Evolutionary conservation across 2,113 vertebrate species (phyloP), one percentile per base, ranked within the genome.

Genomic region (Mormoops blainvillei): DNA sequence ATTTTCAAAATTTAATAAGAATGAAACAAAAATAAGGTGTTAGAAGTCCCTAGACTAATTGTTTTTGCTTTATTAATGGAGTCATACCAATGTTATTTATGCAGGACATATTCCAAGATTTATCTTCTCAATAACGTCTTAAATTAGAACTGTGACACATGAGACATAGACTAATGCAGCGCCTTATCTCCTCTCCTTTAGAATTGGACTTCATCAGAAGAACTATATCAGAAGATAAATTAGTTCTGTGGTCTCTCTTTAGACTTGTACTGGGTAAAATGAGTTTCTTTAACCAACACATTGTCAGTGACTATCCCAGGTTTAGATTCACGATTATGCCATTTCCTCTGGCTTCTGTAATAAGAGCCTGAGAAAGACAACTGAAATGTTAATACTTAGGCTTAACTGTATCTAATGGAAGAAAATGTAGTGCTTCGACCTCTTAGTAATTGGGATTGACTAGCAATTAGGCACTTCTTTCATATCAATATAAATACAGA

Each of bases 211-310:
- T n/a, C n/a, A n/a, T n/a, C n/a, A n/a, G n/a, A n/a, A n/a, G n/a
- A 95, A 97, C 97, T 98, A 85, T 94, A 98, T 97, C 90, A 96
- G 97, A 97, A 98, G 97, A 98, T 77, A 97, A 98, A 98, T 98
- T 98, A 97, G 68, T 96, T 98, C 94, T 96, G 82, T 95, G 70
- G 81, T 96, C 93, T 97, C 89, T 97, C 95, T 87, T 87, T 61
- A 97, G 94, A 96, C 94, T 89, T 73, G 63, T 96, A 97, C 96
- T 87, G 54, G 7, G 93, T 85, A 95, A 56, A 87, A 88, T 82
- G 76, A 67, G 86, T 98, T 96, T 97, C 95, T 97, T 98, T 98
- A 97, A 96, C 68, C 5, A 22, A 68, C 76, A 96, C 52, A 36
- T 65, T 98, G 97, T 91, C 95, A 98, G 77, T 97, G 91, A 92